Evolutionary conservation across 2,113 vertebrate genomes (phyloP), one percentile per base, ranked within the genome.

Genomic region (Siniperca knerii): DNA sequence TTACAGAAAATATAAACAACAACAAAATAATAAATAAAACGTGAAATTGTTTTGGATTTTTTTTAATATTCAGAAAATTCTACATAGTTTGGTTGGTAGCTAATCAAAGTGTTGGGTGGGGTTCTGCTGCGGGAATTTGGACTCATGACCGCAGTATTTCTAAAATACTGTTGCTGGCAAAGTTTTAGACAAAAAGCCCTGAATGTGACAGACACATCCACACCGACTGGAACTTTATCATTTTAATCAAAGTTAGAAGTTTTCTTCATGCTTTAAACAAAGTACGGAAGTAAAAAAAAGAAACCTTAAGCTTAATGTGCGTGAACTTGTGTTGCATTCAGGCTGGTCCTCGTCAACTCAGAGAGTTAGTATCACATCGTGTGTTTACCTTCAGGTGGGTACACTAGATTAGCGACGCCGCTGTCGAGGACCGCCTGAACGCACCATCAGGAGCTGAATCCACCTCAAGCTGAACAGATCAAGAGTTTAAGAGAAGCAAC

Each of bases 201-300:
- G n/a, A 87, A 25, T 21, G 40, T 7, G 11, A 40, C 0, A 54
- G 11, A 40, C 0, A 54, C 57, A 42, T 16, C 8, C 35, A 81
- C 74, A 77, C 21, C 4, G 25, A 48, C 12, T 12, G 35, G 7
- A 48, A 58, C 54, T 82, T 60, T 2, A 55, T 5, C 21, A 35
- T 81, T 87, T 87, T 60, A 84, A 48, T 89, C 50, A 87, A 84
- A 81, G 64, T 50, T 68, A 50, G 50, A 83, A 48, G 37, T 71
- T 42, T 79, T n/a, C 3, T 21, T 71, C 69, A 12, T 61, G 65
- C 68, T 40, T 81, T 35, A 52, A 81, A 74, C 55, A 60, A 68
- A 73, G 55, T 55, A 60, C 10, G 29, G 66, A 83, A 44, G 37
- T 60, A 54, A 77, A 72, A 40, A 54, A 44, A 35, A n/a, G 18